Evolutionary conservation across 2,113 vertebrate genomes (phyloP).

Genomic region (Scolopax mira): DNA sequence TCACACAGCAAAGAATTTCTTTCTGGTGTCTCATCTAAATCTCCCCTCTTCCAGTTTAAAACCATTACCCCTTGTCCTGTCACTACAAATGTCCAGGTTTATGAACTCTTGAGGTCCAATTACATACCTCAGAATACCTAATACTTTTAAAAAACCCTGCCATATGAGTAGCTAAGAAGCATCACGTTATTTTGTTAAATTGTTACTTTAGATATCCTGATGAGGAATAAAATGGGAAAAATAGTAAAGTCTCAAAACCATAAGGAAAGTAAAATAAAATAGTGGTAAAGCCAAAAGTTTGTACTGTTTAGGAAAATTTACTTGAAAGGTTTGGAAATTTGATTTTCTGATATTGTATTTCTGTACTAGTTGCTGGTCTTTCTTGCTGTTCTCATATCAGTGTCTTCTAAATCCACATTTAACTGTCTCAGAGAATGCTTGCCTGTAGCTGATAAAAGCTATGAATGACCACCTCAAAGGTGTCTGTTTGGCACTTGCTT

Average conservation of each 20-base stretch:
- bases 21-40: too few species aligned
- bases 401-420: not conserved
- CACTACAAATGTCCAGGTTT: not conserved
- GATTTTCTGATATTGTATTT: not conserved
- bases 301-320: not conserved
- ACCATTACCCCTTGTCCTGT: too few species aligned
- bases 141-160: fast-evolving
- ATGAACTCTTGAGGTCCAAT: not conserved
- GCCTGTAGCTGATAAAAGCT: not conserved
- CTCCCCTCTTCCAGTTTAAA: too few species aligned
- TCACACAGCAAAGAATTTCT: too few species aligned
- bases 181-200: not conserved
- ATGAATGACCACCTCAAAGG: not conserved
- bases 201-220: not conserved
- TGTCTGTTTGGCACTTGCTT: not conserved
- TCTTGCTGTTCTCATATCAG: not conserved
- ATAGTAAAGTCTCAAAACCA: not conserved
- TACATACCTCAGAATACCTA: not conserved
- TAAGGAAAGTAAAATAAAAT: not conserved
- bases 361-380: not conserved
- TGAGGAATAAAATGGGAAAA: not conserved
- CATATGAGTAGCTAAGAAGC: not conserved
- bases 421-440: not conserved
- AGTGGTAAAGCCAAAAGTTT: not conserved
- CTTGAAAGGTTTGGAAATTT: not conserved